These are phyloP conservation scores for Lysiphlebus fabarum DNA, from an alignment of 1,140 invertebrate species.

Conservation along the genomic window DNA sequence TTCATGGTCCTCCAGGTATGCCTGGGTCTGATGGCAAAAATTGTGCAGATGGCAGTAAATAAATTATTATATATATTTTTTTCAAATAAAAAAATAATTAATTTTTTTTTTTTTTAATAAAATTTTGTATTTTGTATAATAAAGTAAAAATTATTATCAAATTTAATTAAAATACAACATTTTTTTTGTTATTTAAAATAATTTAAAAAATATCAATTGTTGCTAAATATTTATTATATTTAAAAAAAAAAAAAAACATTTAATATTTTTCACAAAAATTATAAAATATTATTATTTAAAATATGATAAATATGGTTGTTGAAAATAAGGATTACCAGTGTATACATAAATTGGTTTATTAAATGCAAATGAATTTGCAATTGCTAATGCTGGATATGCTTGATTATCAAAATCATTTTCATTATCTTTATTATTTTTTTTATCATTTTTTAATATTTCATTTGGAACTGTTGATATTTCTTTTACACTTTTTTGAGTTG, in stretches of 20 bases:
- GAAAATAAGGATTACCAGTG: slow-evolving; percentile 36
- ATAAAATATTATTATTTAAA: slow-evolving; percentile 30
- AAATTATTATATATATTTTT: too few species aligned
- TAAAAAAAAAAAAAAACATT: background rate
- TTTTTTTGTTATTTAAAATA: background rate
- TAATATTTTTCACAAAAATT: slow-evolving; percentile 15
- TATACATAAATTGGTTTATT: slow-evolving; percentile 49
- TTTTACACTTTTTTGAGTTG: slow-evolving; percentile 30
- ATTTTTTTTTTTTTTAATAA: too few species aligned
- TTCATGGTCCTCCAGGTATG: too few species aligned
- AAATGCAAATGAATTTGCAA: slow-evolving; percentile 52
- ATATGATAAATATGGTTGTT: slow-evolving; percentile 30
- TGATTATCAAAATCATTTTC: slow-evolving; percentile 43
- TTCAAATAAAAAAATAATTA: too few species aligned
- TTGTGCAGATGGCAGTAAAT: too few species aligned
- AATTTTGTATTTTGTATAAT: too few species aligned
- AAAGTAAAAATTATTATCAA: too few species aligned
- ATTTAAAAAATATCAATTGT: too few species aligned
- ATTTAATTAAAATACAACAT: too few species aligned
- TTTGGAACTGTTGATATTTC: slow-evolving; percentile 29
- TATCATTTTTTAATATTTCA: slow-evolving; percentile 6
- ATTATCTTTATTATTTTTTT: slow-evolving; percentile 8
- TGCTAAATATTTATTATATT: background rate
- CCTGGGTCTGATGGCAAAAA: too few species aligned
- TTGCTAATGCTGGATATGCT: slow-evolving; percentile 42